Evolutionary conservation across 2,888 invertebrate species (phyloP).

Genomic region (Linnaemya tessellans): DNA sequence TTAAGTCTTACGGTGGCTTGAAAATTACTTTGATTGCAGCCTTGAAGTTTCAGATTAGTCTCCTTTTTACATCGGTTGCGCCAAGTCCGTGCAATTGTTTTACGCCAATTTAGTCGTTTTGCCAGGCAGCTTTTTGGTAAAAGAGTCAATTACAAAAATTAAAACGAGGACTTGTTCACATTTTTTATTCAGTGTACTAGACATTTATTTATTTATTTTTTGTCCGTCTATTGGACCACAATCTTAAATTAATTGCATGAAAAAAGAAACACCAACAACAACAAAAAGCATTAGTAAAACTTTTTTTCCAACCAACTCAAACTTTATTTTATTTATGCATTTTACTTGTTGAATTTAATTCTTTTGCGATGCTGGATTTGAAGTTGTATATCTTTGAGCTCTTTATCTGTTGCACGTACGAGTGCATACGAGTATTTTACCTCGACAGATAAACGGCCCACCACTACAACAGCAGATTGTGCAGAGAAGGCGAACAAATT

Average conservation of each 20-base stretch:
- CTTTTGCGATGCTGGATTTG: conserved; percentile 15
- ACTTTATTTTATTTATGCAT: conserved; percentile 52
- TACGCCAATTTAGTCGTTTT: no score
- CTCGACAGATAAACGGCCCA: conserved; percentile 4
- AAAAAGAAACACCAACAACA: conserved; percentile 2
- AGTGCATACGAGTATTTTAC: conserved; percentile 11
- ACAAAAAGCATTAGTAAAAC: conserved; percentile 25
- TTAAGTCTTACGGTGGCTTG: no score
- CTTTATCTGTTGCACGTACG: neutral
- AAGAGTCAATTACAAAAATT: no score
- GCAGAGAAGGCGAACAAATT: neutral
- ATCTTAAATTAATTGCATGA: conserved; percentile 59
- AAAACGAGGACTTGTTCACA: no score
- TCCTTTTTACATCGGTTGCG: no score
- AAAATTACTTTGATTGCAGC: no score
- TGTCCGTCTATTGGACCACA: conserved; percentile 56
- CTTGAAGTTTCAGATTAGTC: no score
- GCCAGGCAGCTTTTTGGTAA: no score
- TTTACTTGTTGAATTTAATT: conserved; percentile 38
- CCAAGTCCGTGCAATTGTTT: no score
- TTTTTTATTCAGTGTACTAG: conserved; percentile 50
- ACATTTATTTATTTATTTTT: conserved; percentile 7
- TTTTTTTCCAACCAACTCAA: conserved; percentile 38
- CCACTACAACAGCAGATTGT: neutral
- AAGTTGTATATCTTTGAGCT: neutral